Evolutionary conservation across 1,140 invertebrate species (phyloP).

Genomic region (Conopomorpha cramerella): DNA sequence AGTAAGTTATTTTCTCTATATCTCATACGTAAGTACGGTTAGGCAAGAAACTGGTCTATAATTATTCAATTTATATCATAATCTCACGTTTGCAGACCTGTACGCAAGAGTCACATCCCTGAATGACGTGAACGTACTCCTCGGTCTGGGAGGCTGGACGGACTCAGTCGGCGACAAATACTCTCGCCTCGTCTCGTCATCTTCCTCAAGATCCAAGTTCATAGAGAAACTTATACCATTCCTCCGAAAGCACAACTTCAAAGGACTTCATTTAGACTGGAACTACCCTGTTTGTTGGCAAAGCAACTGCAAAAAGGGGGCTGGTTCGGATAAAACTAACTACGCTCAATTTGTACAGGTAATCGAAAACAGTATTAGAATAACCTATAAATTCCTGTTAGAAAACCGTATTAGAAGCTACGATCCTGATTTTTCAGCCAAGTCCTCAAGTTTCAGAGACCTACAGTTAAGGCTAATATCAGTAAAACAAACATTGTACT

Average conservation of each 20-base stretch:
- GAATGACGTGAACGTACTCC: constrained; percentile 69
- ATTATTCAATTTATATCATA: too few relatives aligned
- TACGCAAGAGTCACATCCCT: constrained; percentile 69
- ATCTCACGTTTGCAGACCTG: constrained; percentile 59
- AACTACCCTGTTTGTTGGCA: constrained; percentile 93
- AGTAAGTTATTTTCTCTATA: constrained; percentile 66
- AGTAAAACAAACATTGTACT: too few relatives aligned
- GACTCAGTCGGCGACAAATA: constrained; percentile 86
- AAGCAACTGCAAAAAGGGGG: constrained; percentile 82
- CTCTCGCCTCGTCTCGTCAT: constrained; percentile 72
- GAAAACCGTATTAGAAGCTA: too few relatives aligned
- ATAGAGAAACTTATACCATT: constrained; percentile 70
- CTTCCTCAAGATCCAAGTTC: constrained; percentile 69
- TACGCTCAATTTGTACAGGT: constrained; percentile 77
- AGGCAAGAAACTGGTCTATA: too few relatives aligned
- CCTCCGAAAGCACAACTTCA: constrained; percentile 74
- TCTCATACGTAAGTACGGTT: too few relatives aligned
- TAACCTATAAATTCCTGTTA: too few relatives aligned
- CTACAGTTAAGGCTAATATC: too few relatives aligned
- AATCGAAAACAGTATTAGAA: too few relatives aligned
- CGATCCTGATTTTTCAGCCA: too few relatives aligned
- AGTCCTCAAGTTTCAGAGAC: too few relatives aligned
- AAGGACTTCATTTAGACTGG: constrained; percentile 87
- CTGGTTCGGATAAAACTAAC: constrained; percentile 75
- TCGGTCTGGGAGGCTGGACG: constrained; percentile 90